A percentile compares a stretch with the other conserved stretches of the same genome.
Evolutionary conservation across 2,797 vertebrate genomes (phyloP).

Genomic region (Hypotaenidia philippensis): DNA sequence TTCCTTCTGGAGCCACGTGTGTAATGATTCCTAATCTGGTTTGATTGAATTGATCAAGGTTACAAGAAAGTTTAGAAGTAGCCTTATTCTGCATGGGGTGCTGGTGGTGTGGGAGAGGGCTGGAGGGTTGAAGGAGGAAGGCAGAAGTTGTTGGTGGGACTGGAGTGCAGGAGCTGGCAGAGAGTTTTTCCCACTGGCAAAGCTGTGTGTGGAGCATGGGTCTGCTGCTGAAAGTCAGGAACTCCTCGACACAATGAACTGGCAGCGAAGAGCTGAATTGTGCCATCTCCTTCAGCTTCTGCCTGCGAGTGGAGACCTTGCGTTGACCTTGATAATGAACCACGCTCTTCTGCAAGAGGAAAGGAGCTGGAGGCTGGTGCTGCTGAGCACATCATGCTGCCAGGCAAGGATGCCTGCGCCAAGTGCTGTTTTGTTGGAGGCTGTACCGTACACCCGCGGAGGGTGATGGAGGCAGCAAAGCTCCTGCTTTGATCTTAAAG

Average conservation of each 20-base stretch:
- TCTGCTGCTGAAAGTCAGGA: background rate
- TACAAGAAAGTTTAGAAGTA: background rate
- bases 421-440: rapidly evolving
- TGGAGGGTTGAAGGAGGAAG: background rate
- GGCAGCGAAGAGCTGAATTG: background rate
- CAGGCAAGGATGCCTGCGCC: rapidly evolving
- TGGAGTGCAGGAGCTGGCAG: background rate
- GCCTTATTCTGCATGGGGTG: rapidly evolving
- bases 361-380: background rate
- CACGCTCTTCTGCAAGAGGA: background rate
- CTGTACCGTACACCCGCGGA: rapidly evolving
- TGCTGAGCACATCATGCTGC: rapidly evolving
- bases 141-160: background rate
- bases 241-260: background rate
- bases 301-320: background rate
- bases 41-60: rapidly evolving
- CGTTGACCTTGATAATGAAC: background rate
- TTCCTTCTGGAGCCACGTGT: background rate
- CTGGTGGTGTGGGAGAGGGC: background rate
- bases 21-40: background rate
- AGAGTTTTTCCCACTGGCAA: background rate
- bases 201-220: rapidly evolving
- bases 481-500: background rate
- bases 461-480: background rate
- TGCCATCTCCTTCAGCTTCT: background rate